Base-by-base conservation (phyloP, 2,888 invertebrate genomes). In the Macrosiphum euphorbiae region DNA sequence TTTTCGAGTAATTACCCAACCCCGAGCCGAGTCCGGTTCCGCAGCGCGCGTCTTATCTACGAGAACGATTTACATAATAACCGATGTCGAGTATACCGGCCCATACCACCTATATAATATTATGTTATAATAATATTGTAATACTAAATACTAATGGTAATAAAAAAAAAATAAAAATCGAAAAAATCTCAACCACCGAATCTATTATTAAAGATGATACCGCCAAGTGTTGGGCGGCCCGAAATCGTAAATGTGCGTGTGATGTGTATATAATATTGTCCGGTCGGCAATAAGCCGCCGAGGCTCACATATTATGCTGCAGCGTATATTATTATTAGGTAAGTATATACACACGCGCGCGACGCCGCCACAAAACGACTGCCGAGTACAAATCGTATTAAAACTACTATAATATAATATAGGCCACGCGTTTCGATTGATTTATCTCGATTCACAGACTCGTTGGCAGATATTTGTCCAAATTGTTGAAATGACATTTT, bases 1-100 rank as follows among this genome's bases (percentile, higher is more conserved):
- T 44, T 52, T 78, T 44, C 78, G 67, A 67, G 87, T 67, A 87
- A 92, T 92, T 67, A 35, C 67, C 87, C 87, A 44, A 35, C 58
- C 92, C 67, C 61, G 35, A n/a, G 26, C 35, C 24, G 55, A 58
- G n/a, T 86, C 91, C 52, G 84, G 84, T 90, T 52, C 91, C 55
- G 55, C 41, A 44, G 44, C 52, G 84, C 28, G 85, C 44, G 86
- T 44, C 87, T 92, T 92, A 92, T 92, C 92, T 88, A 67, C 87
- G 41, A 35, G 52, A 92, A 92, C 92, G 92, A 92, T 92, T 92
- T 92, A 87, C 87, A 88, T 92, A 92, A 92, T 92, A 88, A 92
- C 92, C 67, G 41, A 67, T 50, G 92, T 92, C 61, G 47, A 61
- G 35, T 44, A 89, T 78, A 78, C 35, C n/a, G n/a, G 7, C 67